A percentile compares a stretch with the other conserved stretches of the same genome.
These are phyloP conservation scores for Edolisoma coerulescens DNA, from an alignment of 2,113 vertebrate genomes.

Conservation along the genomic window DNA sequence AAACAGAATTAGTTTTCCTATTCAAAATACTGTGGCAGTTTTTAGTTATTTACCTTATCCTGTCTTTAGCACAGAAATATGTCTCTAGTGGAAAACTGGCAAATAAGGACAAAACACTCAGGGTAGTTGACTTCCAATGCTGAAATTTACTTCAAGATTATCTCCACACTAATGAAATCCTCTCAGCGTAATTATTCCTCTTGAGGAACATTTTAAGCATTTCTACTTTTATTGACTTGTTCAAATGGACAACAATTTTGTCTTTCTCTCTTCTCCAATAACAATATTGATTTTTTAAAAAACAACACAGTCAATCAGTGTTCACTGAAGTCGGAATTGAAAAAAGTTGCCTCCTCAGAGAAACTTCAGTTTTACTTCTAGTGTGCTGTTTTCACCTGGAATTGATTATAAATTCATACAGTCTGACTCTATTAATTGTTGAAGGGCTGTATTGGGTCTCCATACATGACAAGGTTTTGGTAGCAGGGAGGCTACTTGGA, in stretches of 20 bases:
- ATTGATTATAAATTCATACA: neutral
- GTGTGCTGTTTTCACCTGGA: neutral
- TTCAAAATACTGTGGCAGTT: neutral
- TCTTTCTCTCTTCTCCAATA: conserved; percentile 27
- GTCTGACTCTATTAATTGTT: neutral
- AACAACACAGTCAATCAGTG: neutral
- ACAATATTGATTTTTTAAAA: conserved; percentile 16
- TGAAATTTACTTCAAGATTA: conserved; percentile 30
- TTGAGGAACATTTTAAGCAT: conserved; percentile 10
- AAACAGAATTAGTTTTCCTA: neutral
- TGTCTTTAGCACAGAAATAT: neutral
- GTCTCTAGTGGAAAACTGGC: neutral
- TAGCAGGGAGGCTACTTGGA: neutral
- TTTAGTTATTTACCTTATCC: neutral
- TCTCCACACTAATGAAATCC: conserved; percentile 13
- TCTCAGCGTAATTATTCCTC: conserved; percentile 33
- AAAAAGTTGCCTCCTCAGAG: neutral
- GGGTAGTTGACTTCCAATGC: neutral
- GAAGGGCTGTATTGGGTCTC: neutral
- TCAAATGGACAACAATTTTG: conserved; percentile 22
- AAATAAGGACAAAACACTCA: conserved; percentile 16
- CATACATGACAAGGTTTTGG: neutral
- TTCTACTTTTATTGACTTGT: conserved; percentile 37
- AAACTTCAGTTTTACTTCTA: neutral
- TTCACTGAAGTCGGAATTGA: neutral